Conservation (phyloP, 1,140 invertebrate genomes). For the Amyelois transitella region DNA sequence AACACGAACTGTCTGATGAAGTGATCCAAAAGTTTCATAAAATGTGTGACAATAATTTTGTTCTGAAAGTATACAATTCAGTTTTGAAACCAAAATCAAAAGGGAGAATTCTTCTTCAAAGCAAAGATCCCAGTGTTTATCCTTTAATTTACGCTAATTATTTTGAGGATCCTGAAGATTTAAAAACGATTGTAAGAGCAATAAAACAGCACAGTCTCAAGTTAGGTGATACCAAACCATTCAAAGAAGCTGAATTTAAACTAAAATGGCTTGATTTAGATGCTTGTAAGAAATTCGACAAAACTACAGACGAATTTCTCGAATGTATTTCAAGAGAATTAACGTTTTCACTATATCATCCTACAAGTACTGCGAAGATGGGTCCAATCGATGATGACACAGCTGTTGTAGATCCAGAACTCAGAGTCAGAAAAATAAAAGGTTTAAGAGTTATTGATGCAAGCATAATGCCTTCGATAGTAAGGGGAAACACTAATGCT, state of each 20-base stretch:
- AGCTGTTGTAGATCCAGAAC: constrained; percentile 77
- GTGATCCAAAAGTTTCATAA: constrained; percentile 22
- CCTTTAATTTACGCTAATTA: constrained; percentile 82
- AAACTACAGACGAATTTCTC: constrained; percentile 73
- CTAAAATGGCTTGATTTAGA: constrained; percentile 54
- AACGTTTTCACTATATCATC: constrained; percentile 78
- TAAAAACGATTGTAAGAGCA: constrained; percentile 73
- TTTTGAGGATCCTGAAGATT: constrained; percentile 75
- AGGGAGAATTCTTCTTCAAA: constrained; percentile 76
- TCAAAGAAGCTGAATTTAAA: constrained; percentile 50
- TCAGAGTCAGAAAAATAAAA: constrained; percentile 77
- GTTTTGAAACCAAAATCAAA: constrained; percentile 76
- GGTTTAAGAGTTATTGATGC: constrained; percentile 81
- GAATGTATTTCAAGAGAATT: constrained; percentile 62
- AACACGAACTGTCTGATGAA: constrained; percentile 28
- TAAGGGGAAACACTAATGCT: constrained; percentile 82
- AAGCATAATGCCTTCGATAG: constrained; percentile 82
- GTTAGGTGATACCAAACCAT: constrained; percentile 66
- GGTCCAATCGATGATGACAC: constrained; percentile 72
- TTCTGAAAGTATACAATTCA: constrained; percentile 55
- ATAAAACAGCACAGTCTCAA: constrained; percentile 65
- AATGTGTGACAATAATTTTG: constrained; percentile 50
- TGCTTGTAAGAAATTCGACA: constrained; percentile 48
- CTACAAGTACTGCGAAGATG: constrained; percentile 80
- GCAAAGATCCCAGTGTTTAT: constrained; percentile 74